Evolutionary conservation across 2,888 invertebrate species (phyloP).

Genomic region (Pyrocoelia pectoralis): DNA sequence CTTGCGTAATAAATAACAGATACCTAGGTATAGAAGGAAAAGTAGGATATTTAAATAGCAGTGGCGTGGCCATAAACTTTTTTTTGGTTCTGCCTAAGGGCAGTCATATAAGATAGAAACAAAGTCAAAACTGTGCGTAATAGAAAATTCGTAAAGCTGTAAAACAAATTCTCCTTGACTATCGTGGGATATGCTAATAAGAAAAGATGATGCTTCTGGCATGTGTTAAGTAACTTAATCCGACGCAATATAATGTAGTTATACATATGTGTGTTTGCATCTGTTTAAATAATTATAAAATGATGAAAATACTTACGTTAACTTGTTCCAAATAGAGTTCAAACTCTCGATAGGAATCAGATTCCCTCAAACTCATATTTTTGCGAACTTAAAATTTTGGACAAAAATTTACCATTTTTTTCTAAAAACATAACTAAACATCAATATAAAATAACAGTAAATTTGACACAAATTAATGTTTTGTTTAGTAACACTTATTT

Average conservation of each 20-base stretch:
- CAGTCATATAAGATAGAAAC: no score
- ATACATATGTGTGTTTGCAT: not conserved
- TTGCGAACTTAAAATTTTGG: not conserved
- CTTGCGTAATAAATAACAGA: no score
- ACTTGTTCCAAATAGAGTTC: conserved; percentile 62
- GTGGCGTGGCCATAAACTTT: no score
- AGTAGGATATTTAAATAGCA: no score
- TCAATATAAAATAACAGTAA: not conserved
- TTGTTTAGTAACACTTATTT: not conserved
- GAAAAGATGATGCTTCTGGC: not conserved
- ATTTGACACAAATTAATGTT: not conserved
- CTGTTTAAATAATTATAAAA: not conserved
- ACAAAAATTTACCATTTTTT: not conserved
- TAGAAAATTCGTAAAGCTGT: no score
- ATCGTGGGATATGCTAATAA: no score
- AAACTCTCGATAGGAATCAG: conserved; percentile 62
- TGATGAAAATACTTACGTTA: conserved; percentile 22
- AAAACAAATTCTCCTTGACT: no score
- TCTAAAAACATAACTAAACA: not conserved
- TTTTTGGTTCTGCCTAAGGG: no score
- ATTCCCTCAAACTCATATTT: conserved; percentile 55
- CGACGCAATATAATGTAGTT: not conserved
- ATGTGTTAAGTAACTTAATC: not conserved
- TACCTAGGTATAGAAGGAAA: no score
- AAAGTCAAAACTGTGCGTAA: no score